A percentile compares a stretch with the other conserved stretches of the same genome.
Conservation (phyloP, 2,797 vertebrate genomes). For the Enoplosus armatus region DNA sequence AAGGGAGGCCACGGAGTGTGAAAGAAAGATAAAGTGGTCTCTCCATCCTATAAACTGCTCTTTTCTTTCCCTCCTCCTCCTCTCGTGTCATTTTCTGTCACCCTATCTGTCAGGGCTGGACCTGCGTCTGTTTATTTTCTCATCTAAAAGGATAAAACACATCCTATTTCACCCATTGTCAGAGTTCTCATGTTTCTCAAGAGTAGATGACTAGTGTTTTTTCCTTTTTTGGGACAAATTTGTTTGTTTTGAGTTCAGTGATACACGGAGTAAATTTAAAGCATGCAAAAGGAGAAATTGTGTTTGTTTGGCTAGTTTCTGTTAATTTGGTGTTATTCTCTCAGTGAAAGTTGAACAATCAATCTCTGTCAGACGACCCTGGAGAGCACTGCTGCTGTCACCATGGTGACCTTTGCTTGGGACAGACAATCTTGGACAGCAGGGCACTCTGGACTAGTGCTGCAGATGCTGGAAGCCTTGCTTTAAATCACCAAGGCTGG, state of each 20-base stretch:
- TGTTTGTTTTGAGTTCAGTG: slow-evolving; percentile 11
- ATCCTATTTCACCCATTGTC: slow-evolving; percentile 1
- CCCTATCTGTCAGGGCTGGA: slow-evolving; percentile 27
- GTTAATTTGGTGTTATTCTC: slow-evolving; percentile 21
- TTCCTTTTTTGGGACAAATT: not conserved
- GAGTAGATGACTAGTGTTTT: not conserved
- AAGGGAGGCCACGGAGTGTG: slow-evolving; percentile 72
- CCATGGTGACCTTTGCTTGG: slow-evolving; percentile 68
- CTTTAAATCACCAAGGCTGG: slow-evolving; percentile 65
- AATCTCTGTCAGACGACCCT: slow-evolving; percentile 29
- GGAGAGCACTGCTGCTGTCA: slow-evolving; percentile 55
- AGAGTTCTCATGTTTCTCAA: not conserved
- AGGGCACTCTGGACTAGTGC: slow-evolving; percentile 18
- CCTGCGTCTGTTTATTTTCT: slow-evolving; percentile 35
- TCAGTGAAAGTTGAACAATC: slow-evolving; percentile 30
- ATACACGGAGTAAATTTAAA: not conserved
- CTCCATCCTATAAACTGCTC: slow-evolving; percentile 52
- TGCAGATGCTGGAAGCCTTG: slow-evolving; percentile 67
- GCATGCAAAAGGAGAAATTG: not conserved
- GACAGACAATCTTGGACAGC: slow-evolving; percentile 55
- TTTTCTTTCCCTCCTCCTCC: slow-evolving; percentile 39
- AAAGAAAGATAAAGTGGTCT: slow-evolving; percentile 75
- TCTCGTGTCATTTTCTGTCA: slow-evolving; percentile 58
- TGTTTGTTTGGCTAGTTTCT: slow-evolving; percentile 9
- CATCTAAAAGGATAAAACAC: slow-evolving; percentile 10